Percentiles rank a stretch among this genome's conserved stretches.
Evolutionary conservation across 2,113 vertebrate species (phyloP).

Genomic region (Indri indri): DNA sequence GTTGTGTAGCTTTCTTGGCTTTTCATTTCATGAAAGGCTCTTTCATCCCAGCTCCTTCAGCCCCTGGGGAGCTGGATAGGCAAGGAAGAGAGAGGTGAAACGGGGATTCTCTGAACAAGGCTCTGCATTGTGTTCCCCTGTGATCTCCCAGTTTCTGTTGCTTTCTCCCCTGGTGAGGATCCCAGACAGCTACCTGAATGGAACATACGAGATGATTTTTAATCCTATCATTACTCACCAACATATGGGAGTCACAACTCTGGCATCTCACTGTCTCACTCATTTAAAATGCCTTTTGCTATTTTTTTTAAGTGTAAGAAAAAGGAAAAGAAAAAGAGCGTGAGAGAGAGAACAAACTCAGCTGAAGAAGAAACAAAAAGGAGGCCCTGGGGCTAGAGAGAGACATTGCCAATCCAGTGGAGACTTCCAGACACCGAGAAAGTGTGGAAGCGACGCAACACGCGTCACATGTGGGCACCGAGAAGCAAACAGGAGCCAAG

Average conservation of each 20-base stretch:
- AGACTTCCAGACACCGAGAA: not conserved
- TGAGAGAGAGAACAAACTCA: not conserved
- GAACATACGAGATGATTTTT: not conserved
- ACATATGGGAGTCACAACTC: not conserved
- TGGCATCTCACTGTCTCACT: not conserved
- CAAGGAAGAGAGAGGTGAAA: not conserved
- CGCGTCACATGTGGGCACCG: rapidly evolving
- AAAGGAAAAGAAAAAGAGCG: not conserved
- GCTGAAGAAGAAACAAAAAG: conserved; percentile 21
- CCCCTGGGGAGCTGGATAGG: not conserved
- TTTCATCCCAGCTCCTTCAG: not conserved
- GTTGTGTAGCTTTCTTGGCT: conserved; percentile 24
- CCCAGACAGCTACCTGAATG: not conserved
- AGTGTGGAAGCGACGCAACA: not conserved
- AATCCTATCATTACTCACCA: not conserved
- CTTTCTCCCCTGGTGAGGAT: not conserved
- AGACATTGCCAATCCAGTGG: not conserved
- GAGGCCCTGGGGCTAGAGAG: not conserved
- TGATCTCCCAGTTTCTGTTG: not conserved
- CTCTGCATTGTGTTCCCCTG: not conserved
- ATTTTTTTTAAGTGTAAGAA: not conserved
- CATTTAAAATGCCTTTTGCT: conserved; percentile 32
- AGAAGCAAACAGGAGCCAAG: not conserved
- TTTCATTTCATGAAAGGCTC: conserved; percentile 28
- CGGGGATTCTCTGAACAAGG: rapidly evolving